Evolutionary conservation across 2,888 invertebrate species (phyloP), one percentile per base, ranked within the genome.

Genomic region (Platypus cylindrus): DNA sequence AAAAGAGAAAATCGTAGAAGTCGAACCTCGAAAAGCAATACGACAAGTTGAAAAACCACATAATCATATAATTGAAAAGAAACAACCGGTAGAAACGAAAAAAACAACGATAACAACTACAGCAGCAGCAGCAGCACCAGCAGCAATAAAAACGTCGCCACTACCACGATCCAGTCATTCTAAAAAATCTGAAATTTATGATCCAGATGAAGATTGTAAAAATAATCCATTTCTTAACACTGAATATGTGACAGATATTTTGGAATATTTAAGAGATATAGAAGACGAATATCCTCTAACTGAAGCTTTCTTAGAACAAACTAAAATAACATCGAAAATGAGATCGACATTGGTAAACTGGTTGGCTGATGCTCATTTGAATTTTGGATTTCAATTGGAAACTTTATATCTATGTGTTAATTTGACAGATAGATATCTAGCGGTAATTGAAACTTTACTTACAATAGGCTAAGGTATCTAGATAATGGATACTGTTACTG

Each of bases 201-300:
- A 53, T 36, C 52, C 53, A 20, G 54, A 53, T 36, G 46, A 46
- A 28, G 38, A 72, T 30, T 83, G 86, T 53, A 67, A 64, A 24
- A 68, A 73, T 27, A 86, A 85, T 59, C 80, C 85, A 3, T 67
- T 82, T 47, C 68, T 89, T 48, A 80, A 87, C 54, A 73, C 82
- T 11, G 78, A 80, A 47, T 94, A 93, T 58, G 80, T 84, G 18
- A 80, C 83, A 45, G 91, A 94, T 50, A 94, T 95, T 54, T 91
- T 89, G 55, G 64, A 66, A 12, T 89, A 94, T 62, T 68, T 94
- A 53, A 73, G 74, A 44, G 62, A 70, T 30, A 59, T 91, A 40
- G 94, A 94, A 67, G 56, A 58, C 12, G 67, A 73, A 45, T 78
- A 73, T 58, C 66, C 73, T 3, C 70, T 93, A 37, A 60, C 64